A percentile compares a stretch with the other conserved stretches of the same genome.
phyloP scores from a whole-genome alignment of 2,797 vertebrate genomes.

The Phalanger gymnotis region DNA sequence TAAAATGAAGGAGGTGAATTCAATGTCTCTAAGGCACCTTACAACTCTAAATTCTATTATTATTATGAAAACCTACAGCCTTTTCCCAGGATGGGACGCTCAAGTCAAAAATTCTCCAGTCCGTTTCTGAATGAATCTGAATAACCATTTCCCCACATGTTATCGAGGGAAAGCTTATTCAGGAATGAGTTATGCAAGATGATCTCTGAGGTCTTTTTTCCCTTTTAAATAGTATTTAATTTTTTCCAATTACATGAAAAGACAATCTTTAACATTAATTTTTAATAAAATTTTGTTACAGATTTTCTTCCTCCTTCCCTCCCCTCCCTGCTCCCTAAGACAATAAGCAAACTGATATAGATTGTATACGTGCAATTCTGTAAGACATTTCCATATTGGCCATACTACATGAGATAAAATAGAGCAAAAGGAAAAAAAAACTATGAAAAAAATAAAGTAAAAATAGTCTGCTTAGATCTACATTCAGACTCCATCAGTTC shows the following conservation, averaged over 20 bases:
- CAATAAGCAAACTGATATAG: background rate
- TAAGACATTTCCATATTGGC: background rate
- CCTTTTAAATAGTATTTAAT: background rate
- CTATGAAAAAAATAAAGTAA: background rate
- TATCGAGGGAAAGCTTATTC: background rate
- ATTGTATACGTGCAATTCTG: background rate
- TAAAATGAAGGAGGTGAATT: background rate
- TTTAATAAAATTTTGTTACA: background rate
- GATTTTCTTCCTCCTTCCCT: background rate
- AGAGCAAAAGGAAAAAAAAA: background rate
- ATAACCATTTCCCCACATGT: background rate
- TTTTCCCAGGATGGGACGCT: constrained; percentile 1
- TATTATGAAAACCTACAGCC: background rate
- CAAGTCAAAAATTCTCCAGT: background rate
- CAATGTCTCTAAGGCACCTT: background rate
- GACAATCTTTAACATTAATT: background rate
- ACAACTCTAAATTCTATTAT: background rate
- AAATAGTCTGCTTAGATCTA: background rate
- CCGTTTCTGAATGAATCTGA: constrained; percentile 29
- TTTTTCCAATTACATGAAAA: background rate
- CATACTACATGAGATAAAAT: too few species aligned
- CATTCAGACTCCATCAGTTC: background rate
- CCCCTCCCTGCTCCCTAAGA: background rate
- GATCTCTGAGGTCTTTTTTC: too few species aligned
- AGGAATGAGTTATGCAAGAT: background rate